Evolutionary conservation across 2,113 vertebrate species (phyloP).

Genomic region (Prolemur simus): DNA sequence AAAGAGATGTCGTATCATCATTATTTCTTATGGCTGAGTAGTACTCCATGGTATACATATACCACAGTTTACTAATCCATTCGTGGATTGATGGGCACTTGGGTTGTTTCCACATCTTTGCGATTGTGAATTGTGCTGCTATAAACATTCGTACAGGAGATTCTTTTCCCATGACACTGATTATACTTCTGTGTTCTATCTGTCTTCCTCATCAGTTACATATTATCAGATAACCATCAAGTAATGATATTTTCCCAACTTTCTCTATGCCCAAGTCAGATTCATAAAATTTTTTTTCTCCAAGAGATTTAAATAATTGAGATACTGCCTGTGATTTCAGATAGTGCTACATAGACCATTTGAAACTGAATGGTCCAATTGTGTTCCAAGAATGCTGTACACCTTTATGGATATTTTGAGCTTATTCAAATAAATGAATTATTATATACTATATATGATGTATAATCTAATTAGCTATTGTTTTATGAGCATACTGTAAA

Average conservation of each 20-base stretch:
- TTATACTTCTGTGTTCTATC: background rate
- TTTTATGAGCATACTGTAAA: background rate
- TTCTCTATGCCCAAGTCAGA: background rate
- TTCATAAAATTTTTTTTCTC: background rate
- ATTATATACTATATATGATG: background rate
- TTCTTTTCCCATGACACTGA: background rate
- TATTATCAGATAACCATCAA: background rate
- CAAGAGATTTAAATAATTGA: background rate
- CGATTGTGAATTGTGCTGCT: too few species aligned
- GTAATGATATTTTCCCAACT: background rate
- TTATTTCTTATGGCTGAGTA: too few species aligned
- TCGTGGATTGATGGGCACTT: too few species aligned
- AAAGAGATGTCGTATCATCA: too few species aligned
- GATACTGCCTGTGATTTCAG: background rate
- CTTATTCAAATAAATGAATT: background rate
- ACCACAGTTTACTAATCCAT: too few species aligned
- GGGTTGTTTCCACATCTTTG: too few species aligned
- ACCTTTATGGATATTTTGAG: background rate
- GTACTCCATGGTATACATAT: too few species aligned
- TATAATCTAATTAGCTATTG: background rate
- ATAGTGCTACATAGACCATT: background rate
- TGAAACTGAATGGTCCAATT: background rate
- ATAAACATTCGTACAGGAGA: too few species aligned
- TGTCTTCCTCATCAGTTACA: background rate
- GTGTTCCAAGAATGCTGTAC: background rate